Base-by-base conservation (phyloP, 2,797 vertebrate genomes). In the Hyperoplus immaculatus region DNA sequence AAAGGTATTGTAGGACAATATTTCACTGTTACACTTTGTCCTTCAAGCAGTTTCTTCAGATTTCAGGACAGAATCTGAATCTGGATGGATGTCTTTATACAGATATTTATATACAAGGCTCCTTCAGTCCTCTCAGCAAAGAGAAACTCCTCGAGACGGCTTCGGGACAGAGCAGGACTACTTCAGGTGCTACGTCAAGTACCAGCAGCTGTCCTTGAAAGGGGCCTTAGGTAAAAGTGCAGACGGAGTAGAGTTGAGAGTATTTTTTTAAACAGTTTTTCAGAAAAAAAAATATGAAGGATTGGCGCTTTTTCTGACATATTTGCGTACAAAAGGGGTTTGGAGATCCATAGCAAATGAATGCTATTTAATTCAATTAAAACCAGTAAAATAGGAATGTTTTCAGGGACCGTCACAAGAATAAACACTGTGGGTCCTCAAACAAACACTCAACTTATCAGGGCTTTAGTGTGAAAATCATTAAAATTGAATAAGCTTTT, bases 1-100 rank as follows among this genome's bases (percentile, higher is more conserved):
- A 13, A 1, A 29, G 64, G 55, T 45, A 8, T 12, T 39, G 39
- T 39, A 9, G 7, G 42, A n/a, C 8, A 43, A 59, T 75, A 56
- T 38, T 64, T 77, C 55, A n/a, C 16, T 39, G n/a, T 69, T 54
- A 42, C n/a, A 16, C 46, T 12, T 29, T 9, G 41, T 39, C 29
- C 55, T 75, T 45, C 45, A 3, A 65, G 56, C 60, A 8, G 49
- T 8, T 43, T 54, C 67, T 51, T 62, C 3, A 1, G 43, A 43
- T 29, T 29, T 29, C 29, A 29, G 29, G 36, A n/a, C 10, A 13
- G 36, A 39, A 51, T 18, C 29, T 7, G 2, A 18, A 69, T 21
- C 13, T 51, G 39, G 15, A n/a, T 36, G 45, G 1, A 15, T 49
- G 29, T 29, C 29, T 29, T 58, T 45, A 15, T 10, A 45, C 39